Evolutionary conservation across 2,888 invertebrate species (phyloP).

Genomic region (Seira sanloemensis): DNA sequence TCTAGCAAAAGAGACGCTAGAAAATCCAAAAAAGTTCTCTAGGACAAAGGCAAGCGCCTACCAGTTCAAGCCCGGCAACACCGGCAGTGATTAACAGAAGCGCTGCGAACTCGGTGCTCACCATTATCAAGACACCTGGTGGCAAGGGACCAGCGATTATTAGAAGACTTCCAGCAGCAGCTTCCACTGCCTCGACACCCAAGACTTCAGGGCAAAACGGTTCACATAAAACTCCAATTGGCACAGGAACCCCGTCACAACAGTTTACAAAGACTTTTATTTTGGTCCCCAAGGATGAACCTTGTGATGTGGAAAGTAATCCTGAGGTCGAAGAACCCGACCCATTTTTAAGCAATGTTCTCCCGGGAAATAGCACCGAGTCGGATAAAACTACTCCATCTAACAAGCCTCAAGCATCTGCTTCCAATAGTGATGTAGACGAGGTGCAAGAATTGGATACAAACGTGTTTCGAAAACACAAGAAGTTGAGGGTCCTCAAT

Average conservation of each 20-base stretch:
- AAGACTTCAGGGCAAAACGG: not conserved
- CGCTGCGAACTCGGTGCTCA: not conserved
- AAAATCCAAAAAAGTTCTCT: not conserved
- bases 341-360: slow-evolving; percentile 25
- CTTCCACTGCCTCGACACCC: not conserved
- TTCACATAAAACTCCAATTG: not conserved
- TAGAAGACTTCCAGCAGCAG: not conserved
- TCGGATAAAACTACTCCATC: no score
- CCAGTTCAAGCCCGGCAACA: not conserved
- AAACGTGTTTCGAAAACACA: not conserved
- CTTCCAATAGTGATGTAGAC: not conserved
- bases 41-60: not conserved
- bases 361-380: no score
- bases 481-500: not conserved
- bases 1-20: no score
- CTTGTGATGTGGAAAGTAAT: slow-evolving; percentile 8
- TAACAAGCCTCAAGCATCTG: no score
- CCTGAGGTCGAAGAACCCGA: slow-evolving; percentile 12
- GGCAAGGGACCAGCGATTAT: slow-evolving; percentile 17
- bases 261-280: not conserved
- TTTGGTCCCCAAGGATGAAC: not conserved
- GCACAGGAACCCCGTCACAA: not conserved
- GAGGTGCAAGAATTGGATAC: not conserved
- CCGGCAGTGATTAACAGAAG: not conserved
- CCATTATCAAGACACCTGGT: slow-evolving; percentile 21